Conservation (phyloP, 1,140 invertebrate genomes). For the Hirudo medicinalis region DNA sequence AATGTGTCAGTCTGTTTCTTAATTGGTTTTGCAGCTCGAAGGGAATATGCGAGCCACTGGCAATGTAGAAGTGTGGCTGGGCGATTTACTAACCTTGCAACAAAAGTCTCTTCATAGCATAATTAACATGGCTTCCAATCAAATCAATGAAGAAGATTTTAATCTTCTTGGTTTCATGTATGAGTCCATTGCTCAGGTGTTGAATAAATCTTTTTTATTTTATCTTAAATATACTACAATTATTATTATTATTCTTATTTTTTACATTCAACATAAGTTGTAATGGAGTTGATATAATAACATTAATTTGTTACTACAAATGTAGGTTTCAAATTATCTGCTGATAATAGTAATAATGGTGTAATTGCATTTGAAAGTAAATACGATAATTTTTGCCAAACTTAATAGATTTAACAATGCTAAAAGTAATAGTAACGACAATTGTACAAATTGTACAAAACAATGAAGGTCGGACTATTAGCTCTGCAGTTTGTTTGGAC, state of each 20-base stretch:
- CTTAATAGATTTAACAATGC: not conserved
- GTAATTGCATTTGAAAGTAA: no score
- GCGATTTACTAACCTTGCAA: slow-evolving; percentile 67
- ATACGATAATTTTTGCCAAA: no score
- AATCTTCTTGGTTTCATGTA: slow-evolving; percentile 71
- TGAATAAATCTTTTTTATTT: not conserved
- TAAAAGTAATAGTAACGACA: not conserved
- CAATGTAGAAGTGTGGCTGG: slow-evolving; percentile 92
- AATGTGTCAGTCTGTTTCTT: not conserved
- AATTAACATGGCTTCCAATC: slow-evolving; percentile 65
- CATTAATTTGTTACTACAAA: no score
- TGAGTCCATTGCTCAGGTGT: slow-evolving; percentile 71
- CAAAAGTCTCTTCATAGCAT: slow-evolving; percentile 81
- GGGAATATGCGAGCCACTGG: slow-evolving; percentile 80
- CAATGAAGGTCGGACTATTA: slow-evolving; percentile 33
- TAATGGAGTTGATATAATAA: no score
- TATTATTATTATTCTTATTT: not conserved
- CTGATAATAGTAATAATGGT: no score
- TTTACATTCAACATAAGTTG: no score
- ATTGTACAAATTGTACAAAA: not conserved
- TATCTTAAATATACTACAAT: not conserved
- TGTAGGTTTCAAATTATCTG: no score
- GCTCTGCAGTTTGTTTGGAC: slow-evolving; percentile 56
- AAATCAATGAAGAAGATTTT: slow-evolving; percentile 74
- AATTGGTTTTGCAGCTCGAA: slow-evolving; percentile 49